Evolutionary conservation across 2,797 vertebrate species (phyloP).

Genomic region (Staurois parvus): DNA sequence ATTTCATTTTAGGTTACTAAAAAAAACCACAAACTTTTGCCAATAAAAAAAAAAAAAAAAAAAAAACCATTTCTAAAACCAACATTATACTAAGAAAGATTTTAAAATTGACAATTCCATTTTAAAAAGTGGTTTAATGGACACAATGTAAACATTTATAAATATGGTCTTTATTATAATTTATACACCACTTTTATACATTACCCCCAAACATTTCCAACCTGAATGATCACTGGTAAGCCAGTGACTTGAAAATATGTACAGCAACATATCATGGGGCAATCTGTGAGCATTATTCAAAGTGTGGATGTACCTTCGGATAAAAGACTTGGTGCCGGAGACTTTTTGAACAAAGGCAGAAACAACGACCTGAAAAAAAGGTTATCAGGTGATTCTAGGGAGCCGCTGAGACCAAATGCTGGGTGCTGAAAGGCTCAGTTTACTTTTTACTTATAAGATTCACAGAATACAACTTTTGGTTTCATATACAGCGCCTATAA

Average conservation of each 20-base stretch:
- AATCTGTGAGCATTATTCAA: conserved; percentile 7
- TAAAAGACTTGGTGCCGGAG: conserved; percentile 27
- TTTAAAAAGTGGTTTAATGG: conserved; percentile 22
- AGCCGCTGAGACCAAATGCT: neutral
- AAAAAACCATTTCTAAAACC: neutral
- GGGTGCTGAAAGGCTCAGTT: no score
- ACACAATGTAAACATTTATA: conserved; percentile 46
- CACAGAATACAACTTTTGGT: no score
- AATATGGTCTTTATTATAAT: conserved; percentile 53
- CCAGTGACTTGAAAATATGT: conserved; percentile 39
- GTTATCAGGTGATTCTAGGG: neutral
- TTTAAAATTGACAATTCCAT: neutral
- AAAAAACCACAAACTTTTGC: neutral
- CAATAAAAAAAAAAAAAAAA: neutral
- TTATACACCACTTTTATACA: conserved; percentile 52
- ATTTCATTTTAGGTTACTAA: no score
- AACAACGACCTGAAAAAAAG: neutral
- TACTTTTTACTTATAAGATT: no score
- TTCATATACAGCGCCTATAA: no score
- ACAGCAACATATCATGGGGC: conserved; percentile 29
- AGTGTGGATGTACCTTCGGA: conserved; percentile 8
- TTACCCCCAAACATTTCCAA: conserved; percentile 39
- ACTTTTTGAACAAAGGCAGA: conserved; percentile 3
- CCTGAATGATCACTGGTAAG: conserved; percentile 42
- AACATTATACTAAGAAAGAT: neutral